Conservation (phyloP, 2,797 vertebrate genomes). For the Hippoglossus hippoglossus region DNA sequence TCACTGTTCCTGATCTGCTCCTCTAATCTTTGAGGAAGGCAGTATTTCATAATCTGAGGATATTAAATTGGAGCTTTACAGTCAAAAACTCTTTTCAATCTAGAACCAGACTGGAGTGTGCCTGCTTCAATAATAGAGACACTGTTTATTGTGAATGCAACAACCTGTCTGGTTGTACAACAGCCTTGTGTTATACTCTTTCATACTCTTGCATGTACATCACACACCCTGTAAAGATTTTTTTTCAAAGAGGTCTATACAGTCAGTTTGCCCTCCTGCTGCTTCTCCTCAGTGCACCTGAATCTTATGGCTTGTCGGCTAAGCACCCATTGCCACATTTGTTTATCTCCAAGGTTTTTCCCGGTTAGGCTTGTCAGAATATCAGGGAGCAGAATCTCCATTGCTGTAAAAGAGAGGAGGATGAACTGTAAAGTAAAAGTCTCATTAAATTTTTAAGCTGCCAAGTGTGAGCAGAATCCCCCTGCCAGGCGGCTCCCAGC, state of each 20-base stretch:
- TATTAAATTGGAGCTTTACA: conserved; percentile 55
- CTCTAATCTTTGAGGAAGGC: conserved; percentile 37
- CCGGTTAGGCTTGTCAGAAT: conserved; percentile 68
- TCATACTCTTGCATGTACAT: conserved; percentile 23
- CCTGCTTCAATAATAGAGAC: conserved; percentile 49
- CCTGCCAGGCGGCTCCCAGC: conserved; percentile 70
- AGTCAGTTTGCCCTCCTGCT: conserved; percentile 44
- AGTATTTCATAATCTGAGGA: conserved; percentile 59
- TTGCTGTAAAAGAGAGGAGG: conserved; percentile 69
- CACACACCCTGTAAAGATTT: conserved; percentile 29
- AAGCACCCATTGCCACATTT: conserved; percentile 67
- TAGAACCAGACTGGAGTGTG: conserved; percentile 24
- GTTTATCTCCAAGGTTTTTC: conserved; percentile 68
- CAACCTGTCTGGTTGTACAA: conserved; percentile 56
- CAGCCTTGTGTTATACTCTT: conserved; percentile 26
- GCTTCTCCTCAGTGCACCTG: conserved; percentile 54
- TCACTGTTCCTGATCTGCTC: conserved; percentile 42
- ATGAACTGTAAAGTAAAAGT: conserved; percentile 85
- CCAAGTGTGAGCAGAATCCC: conserved; percentile 79
- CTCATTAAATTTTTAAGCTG: conserved; percentile 87
- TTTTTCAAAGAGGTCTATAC: conserved; percentile 32
- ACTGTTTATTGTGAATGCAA: conserved; percentile 45
- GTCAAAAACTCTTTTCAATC: conserved; percentile 33
- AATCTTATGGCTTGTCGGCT: conserved; percentile 55
- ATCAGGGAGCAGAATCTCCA: conserved; percentile 71